phyloP scores from a whole-genome alignment of 1,140 invertebrate genomes.

The Drosophila rufa region DNA sequence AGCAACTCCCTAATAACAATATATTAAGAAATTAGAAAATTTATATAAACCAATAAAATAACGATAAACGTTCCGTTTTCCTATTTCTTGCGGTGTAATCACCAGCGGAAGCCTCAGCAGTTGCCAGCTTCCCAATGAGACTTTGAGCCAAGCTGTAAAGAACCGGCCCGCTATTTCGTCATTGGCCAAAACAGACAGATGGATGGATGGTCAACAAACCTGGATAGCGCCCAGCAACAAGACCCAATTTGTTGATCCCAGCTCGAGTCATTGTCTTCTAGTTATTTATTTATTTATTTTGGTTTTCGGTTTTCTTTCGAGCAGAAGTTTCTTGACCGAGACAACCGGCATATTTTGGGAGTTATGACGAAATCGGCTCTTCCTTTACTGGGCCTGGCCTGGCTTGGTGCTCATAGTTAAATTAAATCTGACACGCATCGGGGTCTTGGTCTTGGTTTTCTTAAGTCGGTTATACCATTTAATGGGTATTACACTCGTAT shows the following conservation, averaged over 20 bases:
- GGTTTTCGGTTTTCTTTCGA: conserved; percentile 2
- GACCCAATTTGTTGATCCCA: conserved; percentile 17
- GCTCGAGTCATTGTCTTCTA: conserved; percentile 52
- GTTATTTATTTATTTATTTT: conserved; percentile 48
- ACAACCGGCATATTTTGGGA: conserved; percentile 58
- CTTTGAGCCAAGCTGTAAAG: conserved; percentile 11
- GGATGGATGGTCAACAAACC: conserved; percentile 52
- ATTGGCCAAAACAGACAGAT: conserved; percentile 25
- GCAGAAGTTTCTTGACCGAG: conserved; percentile 59
- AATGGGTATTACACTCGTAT: conserved; percentile 64
- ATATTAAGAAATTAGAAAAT: neutral
- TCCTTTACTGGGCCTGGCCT: neutral
- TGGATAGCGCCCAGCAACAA: conserved; percentile 39
- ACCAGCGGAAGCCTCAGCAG: conserved; percentile 4
- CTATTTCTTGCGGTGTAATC: neutral
- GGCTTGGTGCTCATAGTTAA: conserved; percentile 42
- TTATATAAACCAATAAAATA: neutral
- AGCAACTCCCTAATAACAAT: neutral
- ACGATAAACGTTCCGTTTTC: neutral
- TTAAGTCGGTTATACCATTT: conserved; percentile 56
- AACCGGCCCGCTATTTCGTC: conserved; percentile 41
- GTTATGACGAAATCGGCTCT: conserved; percentile 63
- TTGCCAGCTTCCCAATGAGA: conserved; percentile 38
- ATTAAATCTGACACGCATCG: conserved; percentile 67
- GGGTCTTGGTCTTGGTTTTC: conserved; percentile 17